Conservation (phyloP, 2,888 invertebrate genomes). For the Caenorhabditis sinica region DNA sequence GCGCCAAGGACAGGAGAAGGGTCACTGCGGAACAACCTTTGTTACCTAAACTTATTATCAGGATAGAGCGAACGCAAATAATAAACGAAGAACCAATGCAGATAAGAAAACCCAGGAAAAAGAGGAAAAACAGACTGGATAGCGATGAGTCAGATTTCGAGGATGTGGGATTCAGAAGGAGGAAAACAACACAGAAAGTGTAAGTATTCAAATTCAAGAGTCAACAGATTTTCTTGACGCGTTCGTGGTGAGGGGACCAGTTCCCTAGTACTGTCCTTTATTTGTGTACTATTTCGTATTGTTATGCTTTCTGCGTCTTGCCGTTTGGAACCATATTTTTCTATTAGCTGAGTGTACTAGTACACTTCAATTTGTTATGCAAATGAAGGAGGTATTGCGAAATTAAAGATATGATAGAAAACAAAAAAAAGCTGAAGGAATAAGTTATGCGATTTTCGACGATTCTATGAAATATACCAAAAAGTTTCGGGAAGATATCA, state of each 20-base stretch:
- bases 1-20: constrained; percentile 56
- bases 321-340: not conserved
- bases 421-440: no score
- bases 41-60: constrained; percentile 70
- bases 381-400: no score
- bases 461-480: no score
- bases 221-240: not conserved
- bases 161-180: constrained; percentile 42
- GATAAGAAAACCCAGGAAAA: constrained; percentile 19
- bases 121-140: constrained; percentile 60
- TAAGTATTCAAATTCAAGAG: constrained; percentile 7
- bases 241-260: not conserved
- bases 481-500: no score
- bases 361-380: no score
- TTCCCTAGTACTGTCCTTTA: no score
- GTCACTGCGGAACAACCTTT: constrained; percentile 30
- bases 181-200: constrained; percentile 66
- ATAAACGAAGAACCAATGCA: constrained; percentile 10
- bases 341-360: no score
- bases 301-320: no score
- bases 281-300: not conserved
- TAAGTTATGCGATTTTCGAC: no score
- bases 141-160: constrained; percentile 60
- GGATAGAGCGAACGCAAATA: constrained; percentile 30
- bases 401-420: no score